Base-by-base conservation (phyloP, 2,113 vertebrate species). In the Psilopogon haemacephalus region DNA sequence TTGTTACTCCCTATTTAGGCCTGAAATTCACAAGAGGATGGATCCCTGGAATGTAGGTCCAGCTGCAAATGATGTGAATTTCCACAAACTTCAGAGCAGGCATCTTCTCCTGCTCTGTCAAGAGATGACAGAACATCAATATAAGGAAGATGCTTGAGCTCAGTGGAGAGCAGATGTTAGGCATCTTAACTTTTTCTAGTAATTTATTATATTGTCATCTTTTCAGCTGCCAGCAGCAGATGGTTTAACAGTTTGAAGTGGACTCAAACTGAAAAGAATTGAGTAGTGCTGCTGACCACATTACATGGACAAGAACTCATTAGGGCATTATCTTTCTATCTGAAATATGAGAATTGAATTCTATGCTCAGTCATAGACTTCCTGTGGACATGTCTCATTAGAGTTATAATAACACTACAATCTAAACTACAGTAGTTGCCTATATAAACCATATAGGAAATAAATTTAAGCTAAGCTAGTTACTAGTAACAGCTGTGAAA, bases 401-500 rank as follows among this genome's bases (percentile, higher is more conserved):
- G 24, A 37, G 65, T 30, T 65, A 19, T 20, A 84, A 74, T 14
- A 91, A 55, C 7, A 55, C 44, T 16, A 67, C 32, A 65, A 33
- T 24, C 59, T 56, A 70, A 95, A 89, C 46, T 38, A 76, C 0
- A 4, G 69, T 46, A 89, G 91, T 69, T 7, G 6, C 82, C 85
- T 93, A 73, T 76, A 88, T 26, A 94, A 64, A 83, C 75, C 46
- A 86, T 77, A 95, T 62, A 94, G 4, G 1, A 95, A 93, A 94
- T 76, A 91, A 94, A 95, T 91, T 73, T 71, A 89, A 94, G 46
- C 68, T 95, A 91, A 94, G 79, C 87, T 94, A 94, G 92, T 95
- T 96, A 93, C 92, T 46, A 67, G 75, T 83, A 95, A 94, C 94
- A 96, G 93, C 93, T 95, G 94, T 64, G 88, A 94, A 91, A 95